Conservation (phyloP, 2,888 invertebrate genomes). For the Aporophyla nigra region DNA sequence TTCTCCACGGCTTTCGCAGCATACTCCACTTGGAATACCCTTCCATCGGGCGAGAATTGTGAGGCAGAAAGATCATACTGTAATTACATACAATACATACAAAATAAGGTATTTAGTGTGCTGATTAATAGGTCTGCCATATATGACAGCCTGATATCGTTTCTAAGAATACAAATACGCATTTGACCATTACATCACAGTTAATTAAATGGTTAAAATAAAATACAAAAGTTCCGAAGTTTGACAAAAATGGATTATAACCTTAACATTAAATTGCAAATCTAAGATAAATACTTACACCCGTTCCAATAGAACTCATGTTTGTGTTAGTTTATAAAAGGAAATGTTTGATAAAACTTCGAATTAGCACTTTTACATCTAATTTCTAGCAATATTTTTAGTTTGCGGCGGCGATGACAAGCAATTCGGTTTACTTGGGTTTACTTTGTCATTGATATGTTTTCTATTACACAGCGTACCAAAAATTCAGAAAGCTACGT, state of each 20-base stretch:
- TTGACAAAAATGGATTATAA: slow-evolving; percentile 70
- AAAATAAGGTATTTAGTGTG: slow-evolving; percentile 12
- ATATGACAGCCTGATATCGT: neutral
- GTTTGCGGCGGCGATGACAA: slow-evolving; percentile 82
- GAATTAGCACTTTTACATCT: slow-evolving; percentile 52
- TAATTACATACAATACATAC: slow-evolving; percentile 76
- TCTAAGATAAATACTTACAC: slow-evolving; percentile 92
- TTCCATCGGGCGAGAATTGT: slow-evolving; percentile 99
- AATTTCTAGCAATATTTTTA: slow-evolving; percentile 62
- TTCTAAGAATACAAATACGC: neutral
- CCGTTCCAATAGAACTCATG: slow-evolving; percentile 99
- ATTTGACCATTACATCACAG: neutral
- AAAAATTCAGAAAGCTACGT: neutral
- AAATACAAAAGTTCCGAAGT: slow-evolving; percentile 10
- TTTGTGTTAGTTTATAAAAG: slow-evolving; percentile 71
- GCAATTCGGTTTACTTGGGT: slow-evolving; percentile 70
- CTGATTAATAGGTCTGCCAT: neutral
- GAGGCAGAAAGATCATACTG: slow-evolving; percentile 99
- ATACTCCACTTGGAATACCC: slow-evolving; percentile 99
- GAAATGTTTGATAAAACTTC: slow-evolving; percentile 44
- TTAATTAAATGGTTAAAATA: neutral
- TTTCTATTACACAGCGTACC: slow-evolving; percentile 50
- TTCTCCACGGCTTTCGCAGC: slow-evolving; percentile 99
- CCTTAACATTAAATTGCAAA: slow-evolving; percentile 61
- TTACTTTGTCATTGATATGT: slow-evolving; percentile 67